Conservation (phyloP, 1,140 invertebrate genomes). For the Magallana angulata region DNA sequence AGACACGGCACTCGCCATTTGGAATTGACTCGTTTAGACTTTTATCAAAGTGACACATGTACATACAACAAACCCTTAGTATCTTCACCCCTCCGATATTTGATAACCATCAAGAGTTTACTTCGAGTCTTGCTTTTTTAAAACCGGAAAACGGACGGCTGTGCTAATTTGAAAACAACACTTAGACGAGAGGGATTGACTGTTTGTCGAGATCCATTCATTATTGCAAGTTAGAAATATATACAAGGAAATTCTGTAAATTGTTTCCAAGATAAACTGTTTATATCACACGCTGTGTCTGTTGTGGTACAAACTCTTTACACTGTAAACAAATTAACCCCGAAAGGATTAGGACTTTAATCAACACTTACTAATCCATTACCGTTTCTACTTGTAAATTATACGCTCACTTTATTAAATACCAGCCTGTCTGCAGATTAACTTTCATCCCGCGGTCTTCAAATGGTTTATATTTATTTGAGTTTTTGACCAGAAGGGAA, state of each 20-base stretch:
- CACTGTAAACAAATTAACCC: constrained; percentile 34
- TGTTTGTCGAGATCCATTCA: constrained; percentile 22
- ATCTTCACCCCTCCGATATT: background rate
- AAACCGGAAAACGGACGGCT: constrained; percentile 17
- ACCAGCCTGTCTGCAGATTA: background rate
- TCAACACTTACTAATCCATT: constrained; percentile 36
- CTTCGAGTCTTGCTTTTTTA: background rate
- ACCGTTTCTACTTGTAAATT: constrained; percentile 3
- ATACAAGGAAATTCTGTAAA: constrained; percentile 31
- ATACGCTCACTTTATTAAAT: constrained; percentile 22
- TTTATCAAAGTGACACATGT: constrained; percentile 8
- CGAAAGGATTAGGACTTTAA: background rate
- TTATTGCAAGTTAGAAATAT: constrained; percentile 38
- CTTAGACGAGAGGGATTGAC: constrained; percentile 18
- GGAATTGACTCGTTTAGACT: constrained; percentile 23
- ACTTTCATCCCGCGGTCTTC: constrained; percentile 26
- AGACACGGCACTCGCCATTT: constrained; percentile 24
- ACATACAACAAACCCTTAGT: background rate
- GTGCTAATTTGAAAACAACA: constrained; percentile 28
- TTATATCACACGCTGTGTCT: constrained; percentile 29
- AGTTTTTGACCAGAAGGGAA: background rate
- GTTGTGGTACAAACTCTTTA: constrained; percentile 21
- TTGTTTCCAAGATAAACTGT: constrained; percentile 36
- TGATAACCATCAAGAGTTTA: constrained; percentile 14
- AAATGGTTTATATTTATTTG: constrained; percentile 36